These are phyloP conservation scores for Orchestia grillus DNA, from an alignment of 1,140 invertebrate species.

Conservation along the genomic window DNA sequence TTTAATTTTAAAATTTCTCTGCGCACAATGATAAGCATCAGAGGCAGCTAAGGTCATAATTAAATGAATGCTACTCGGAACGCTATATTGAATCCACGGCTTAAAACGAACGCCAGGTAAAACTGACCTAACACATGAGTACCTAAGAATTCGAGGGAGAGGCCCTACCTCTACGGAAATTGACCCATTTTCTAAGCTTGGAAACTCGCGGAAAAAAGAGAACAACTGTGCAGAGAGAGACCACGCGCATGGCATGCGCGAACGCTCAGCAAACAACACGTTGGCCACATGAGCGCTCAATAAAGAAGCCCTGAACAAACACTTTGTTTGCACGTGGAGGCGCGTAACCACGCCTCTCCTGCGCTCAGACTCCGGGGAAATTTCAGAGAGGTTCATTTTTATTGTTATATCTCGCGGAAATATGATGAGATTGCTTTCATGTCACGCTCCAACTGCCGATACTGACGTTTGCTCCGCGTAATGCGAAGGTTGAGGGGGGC, in stretches of 20 bases:
- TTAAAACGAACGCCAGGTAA: neutral
- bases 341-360: neutral
- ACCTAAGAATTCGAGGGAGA: neutral
- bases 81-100: neutral
- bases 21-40: neutral
- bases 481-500: neutral
- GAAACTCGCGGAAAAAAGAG: neutral
- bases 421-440: neutral
- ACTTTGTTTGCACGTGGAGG: neutral
- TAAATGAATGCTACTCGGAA: neutral
- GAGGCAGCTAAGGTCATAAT: neutral
- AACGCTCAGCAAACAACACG: neutral
- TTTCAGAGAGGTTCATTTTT: neutral
- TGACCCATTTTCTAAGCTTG: neutral
- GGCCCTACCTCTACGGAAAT: neutral
- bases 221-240: too few relatives aligned
- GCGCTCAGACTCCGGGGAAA: neutral
- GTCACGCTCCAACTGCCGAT: neutral
- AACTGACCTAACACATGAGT: neutral
- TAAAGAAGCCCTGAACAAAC: neutral
- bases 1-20: neutral
- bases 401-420: neutral
- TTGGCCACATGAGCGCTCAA: neutral
- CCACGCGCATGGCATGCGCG: neutral
- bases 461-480: neutral